These are phyloP conservation scores for Zosterops pallidus DNA, from an alignment of 2,113 vertebrate species.

Conservation along the genomic window DNA sequence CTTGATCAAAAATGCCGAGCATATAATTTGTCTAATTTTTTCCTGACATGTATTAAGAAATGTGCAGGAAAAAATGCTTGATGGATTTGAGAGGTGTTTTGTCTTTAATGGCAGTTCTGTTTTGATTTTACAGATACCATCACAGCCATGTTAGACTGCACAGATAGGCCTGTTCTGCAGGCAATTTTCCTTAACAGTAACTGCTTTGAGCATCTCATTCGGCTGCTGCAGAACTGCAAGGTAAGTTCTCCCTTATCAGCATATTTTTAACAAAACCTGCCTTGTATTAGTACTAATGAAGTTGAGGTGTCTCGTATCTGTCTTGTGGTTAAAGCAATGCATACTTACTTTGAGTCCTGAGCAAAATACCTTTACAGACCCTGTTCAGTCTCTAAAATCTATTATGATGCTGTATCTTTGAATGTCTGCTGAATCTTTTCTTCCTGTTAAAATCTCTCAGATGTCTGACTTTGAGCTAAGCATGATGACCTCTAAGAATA, in stretches of 20 bases:
- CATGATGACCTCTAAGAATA: neutral
- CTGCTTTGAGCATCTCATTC: constrained; percentile 96
- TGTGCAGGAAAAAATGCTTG: neutral
- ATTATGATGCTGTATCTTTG: neutral
- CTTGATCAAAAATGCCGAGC: neutral
- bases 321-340: neutral
- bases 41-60: neutral
- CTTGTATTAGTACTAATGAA: neutral
- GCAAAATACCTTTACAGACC: neutral
- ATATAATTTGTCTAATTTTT: neutral
- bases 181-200: constrained; percentile 99
- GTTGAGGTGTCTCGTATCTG: neutral
- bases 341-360: neutral
- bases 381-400: neutral
- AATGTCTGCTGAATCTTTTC: neutral
- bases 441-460: neutral
- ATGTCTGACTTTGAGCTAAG: neutral
- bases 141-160: constrained; percentile 95
- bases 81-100: neutral
- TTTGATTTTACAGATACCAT: constrained; percentile 85
- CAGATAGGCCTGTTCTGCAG: constrained; percentile 95
- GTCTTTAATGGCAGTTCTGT: constrained; percentile 37
- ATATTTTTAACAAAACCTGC: neutral
- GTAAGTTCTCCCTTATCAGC: constrained; percentile 70
- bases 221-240: constrained; percentile 98